A percentile compares a stretch with the other conserved stretches of the same genome.
Conservation (phyloP, 2,797 vertebrate species). For the Myiotriccus ornatus region DNA sequence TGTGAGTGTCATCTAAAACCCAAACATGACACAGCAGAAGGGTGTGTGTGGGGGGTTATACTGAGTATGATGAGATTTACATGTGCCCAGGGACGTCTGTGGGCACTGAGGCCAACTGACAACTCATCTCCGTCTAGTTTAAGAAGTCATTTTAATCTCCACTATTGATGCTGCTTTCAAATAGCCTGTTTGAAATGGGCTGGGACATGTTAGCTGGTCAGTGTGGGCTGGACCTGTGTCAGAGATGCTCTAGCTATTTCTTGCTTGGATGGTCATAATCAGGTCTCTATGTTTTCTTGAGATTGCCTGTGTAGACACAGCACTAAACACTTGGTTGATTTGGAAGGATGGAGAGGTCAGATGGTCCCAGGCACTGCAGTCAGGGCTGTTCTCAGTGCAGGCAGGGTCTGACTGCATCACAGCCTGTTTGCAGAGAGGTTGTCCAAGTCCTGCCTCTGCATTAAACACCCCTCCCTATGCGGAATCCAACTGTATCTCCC, state of each 20-base stretch:
- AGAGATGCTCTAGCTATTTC: background rate
- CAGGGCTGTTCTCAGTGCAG: background rate
- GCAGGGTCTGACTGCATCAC: background rate
- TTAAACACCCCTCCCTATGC: background rate
- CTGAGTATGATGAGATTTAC: background rate
- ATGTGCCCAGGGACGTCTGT: background rate
- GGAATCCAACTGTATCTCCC: background rate
- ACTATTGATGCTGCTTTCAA: background rate
- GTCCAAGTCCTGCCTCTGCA: background rate
- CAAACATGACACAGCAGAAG: background rate
- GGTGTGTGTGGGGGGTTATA: background rate
- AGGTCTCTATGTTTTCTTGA: background rate
- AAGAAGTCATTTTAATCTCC: background rate
- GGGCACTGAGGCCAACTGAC: background rate
- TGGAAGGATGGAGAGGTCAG: background rate
- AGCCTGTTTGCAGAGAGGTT: background rate
- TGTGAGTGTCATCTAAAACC: background rate
- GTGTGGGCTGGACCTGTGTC: accelerated
- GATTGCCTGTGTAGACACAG: accelerated
- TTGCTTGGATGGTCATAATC: background rate
- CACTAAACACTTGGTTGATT: background rate
- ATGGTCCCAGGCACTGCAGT: background rate
- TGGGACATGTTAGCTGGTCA: background rate
- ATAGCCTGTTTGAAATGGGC: background rate
- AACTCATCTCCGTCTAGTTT: background rate